A percentile compares a stretch with the other conserved stretches of the same genome.
Evolutionary conservation across 2,113 vertebrate species (phyloP).

Genomic region (Tachuris rubrigastra): DNA sequence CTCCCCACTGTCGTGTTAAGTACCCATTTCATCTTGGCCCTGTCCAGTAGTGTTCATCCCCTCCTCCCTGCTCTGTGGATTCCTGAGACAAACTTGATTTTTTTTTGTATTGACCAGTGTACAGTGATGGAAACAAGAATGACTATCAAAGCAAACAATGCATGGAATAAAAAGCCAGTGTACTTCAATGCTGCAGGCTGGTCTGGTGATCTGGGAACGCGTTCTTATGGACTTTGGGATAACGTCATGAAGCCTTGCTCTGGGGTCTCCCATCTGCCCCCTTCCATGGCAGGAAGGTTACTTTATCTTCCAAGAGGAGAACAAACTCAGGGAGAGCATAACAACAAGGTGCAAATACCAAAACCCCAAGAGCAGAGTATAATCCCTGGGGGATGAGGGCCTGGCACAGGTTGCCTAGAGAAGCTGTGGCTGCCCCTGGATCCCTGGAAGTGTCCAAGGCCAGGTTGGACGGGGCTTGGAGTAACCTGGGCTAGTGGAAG

Average conservation of each 20-base stretch:
- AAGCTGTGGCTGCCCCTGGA: background rate
- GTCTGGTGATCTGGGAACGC: slow-evolving; percentile 25
- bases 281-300: background rate
- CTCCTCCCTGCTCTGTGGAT: slow-evolving; percentile 8
- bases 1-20: slow-evolving; percentile 56
- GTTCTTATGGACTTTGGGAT: background rate
- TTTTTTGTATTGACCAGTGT: slow-evolving; percentile 80
- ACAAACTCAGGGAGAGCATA: background rate
- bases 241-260: background rate
- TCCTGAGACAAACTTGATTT: slow-evolving; percentile 65
- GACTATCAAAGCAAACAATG: slow-evolving; percentile 90
- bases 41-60: slow-evolving; percentile 57
- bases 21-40: slow-evolving; percentile 59
- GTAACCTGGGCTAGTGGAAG: background rate
- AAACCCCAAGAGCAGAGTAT: background rate
- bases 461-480: background rate
- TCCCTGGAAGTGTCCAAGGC: background rate
- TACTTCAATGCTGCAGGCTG: slow-evolving; percentile 76
- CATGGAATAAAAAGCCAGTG: slow-evolving; percentile 97
- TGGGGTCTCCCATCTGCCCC: background rate
- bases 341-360: background rate
- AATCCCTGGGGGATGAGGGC: background rate
- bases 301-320: background rate
- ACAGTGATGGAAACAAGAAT: slow-evolving; percentile 82
- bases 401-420: fast-evolving